phyloP scores from a whole-genome alignment of 2,797 vertebrate genomes.

The Carduelis carduelis region DNA sequence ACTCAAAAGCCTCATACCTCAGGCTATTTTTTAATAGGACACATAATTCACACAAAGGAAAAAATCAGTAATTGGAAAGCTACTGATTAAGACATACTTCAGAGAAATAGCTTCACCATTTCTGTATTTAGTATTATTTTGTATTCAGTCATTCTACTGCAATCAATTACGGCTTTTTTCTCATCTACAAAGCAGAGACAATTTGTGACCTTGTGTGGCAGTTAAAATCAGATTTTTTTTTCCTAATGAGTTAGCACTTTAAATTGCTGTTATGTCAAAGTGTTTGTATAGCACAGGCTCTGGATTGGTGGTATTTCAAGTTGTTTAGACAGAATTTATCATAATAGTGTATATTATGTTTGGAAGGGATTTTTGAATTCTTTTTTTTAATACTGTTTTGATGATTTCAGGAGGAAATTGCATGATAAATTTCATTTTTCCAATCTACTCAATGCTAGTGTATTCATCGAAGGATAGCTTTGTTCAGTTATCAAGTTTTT shows the following conservation, averaged over 20 bases:
- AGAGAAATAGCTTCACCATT: not conserved
- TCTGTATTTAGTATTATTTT: not conserved
- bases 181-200: not conserved
- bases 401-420: not conserved
- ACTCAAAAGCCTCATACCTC: not conserved
- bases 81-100: not conserved
- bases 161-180: not conserved
- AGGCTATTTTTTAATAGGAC: not conserved
- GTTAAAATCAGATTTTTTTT: not conserved
- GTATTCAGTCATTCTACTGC: not conserved
- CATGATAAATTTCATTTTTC: not conserved
- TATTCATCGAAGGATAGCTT: not conserved
- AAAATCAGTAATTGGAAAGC: not conserved
- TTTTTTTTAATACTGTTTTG: not conserved
- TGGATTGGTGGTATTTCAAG: not conserved
- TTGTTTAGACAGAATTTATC: not conserved
- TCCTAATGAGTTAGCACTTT: not conserved
- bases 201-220: not conserved
- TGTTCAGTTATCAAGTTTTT: not conserved
- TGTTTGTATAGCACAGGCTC: not conserved
- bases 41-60: not conserved
- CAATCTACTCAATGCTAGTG: fast-evolving
- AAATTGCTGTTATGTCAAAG: not conserved
- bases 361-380: not conserved
- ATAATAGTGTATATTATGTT: not conserved